Conservation (phyloP, 1,140 invertebrate species). For the Cyrtorhinus lividipennis region DNA sequence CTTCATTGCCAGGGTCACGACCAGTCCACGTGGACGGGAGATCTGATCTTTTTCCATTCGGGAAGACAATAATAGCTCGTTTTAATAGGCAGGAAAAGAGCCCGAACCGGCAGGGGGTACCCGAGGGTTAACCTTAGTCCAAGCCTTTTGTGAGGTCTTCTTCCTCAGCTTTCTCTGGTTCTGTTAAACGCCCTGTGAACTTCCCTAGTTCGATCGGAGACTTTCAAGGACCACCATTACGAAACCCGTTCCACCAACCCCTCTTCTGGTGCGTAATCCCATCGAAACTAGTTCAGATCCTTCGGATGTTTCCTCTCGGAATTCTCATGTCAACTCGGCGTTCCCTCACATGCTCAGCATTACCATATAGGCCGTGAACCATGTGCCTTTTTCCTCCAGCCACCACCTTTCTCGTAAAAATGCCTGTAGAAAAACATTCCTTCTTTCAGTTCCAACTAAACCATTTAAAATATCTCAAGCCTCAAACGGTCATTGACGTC, state of each 20-base stretch:
- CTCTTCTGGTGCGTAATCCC: neutral
- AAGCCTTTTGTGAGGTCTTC: constrained; percentile 3
- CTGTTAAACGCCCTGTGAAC: neutral
- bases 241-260: neutral
- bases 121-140: neutral
- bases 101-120: neutral
- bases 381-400: neutral
- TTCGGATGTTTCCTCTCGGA: neutral
- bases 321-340: neutral
- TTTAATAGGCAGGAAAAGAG: constrained; percentile 8
- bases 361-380: neutral
- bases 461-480: too few species aligned
- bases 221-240: neutral
- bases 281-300: neutral
- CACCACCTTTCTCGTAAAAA: too few species aligned
- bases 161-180: neutral
- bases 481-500: too few species aligned
- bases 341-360: neutral
- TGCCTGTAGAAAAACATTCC: too few species aligned
- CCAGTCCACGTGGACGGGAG: neutral
- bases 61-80: neutral
- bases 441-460: too few species aligned
- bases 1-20: constrained; percentile 9
- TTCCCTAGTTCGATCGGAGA: too few species aligned
- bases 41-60: constrained; percentile 4